A percentile compares a stretch with the other conserved stretches of the same genome.
These are phyloP conservation scores for Chloebia gouldiae DNA, from an alignment of 2,113 vertebrate species.

Conservation along the genomic window DNA sequence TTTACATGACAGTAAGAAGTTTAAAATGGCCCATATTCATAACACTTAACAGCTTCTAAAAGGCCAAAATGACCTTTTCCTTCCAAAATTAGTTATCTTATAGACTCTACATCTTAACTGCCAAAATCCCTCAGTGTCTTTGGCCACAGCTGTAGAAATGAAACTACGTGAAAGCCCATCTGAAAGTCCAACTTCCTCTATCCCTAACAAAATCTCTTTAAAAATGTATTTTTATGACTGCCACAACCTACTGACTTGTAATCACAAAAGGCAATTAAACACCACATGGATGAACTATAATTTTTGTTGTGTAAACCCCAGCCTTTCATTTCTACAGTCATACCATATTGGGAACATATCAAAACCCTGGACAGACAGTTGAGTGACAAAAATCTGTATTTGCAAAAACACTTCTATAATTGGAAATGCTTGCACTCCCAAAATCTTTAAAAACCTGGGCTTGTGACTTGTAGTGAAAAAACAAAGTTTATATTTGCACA, in stretches of 20 bases:
- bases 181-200: background rate
- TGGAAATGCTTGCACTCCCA: background rate
- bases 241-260: background rate
- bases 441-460: background rate
- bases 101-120: background rate
- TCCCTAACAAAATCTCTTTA: background rate
- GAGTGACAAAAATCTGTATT: background rate
- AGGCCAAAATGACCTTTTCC: background rate
- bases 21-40: background rate
- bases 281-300: background rate
- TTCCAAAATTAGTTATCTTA: constrained; percentile 23
- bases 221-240: background rate
- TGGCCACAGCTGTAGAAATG: background rate
- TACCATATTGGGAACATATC: fast-evolving
- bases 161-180: background rate
- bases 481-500: background rate
- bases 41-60: background rate
- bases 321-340: background rate
- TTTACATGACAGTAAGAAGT: background rate
- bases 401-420: background rate
- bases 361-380: background rate
- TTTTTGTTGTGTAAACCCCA: background rate
- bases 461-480: background rate
- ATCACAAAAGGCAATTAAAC: background rate
- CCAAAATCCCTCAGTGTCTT: background rate